These are phyloP conservation scores for Rissa tridactyla DNA, from an alignment of 2,113 vertebrate genomes.

Conservation along the genomic window DNA sequence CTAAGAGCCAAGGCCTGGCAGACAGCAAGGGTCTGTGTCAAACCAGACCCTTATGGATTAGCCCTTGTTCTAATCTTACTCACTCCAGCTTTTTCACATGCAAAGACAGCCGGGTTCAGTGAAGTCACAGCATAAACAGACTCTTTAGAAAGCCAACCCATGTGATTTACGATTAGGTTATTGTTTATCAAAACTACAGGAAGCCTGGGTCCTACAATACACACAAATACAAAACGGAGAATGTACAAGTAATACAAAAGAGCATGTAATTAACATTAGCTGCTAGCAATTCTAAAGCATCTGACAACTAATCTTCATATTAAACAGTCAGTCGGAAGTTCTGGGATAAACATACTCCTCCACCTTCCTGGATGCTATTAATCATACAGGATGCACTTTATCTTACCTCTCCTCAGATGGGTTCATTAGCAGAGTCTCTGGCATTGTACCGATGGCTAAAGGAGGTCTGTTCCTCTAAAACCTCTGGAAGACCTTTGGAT, in stretches of 20 bases:
- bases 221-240: background rate
- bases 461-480: constrained; percentile 62
- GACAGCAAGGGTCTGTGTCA: background rate
- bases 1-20: background rate
- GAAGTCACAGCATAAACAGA: background rate
- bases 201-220: constrained; percentile 2
- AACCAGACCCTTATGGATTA: background rate
- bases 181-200: constrained; percentile 18
- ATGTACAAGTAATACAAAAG: background rate
- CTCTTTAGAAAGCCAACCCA: background rate
- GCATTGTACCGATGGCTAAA: constrained; percentile 51
- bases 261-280: background rate
- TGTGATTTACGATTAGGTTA: constrained; percentile 4
- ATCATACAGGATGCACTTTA: constrained; percentile 40
- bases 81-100: background rate
- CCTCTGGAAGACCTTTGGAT: constrained; percentile 25
- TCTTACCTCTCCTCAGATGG: constrained; percentile 71
- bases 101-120: background rate
- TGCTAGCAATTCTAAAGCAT: background rate
- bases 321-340: constrained; percentile 12
- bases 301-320: background rate
- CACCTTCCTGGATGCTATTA: constrained; percentile 37
- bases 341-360: constrained; percentile 16
- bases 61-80: background rate
- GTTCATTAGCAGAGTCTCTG: constrained; percentile 59